phyloP scores from a whole-genome alignment of 1,140 invertebrate species.

The Cotesia chilonis region DNA sequence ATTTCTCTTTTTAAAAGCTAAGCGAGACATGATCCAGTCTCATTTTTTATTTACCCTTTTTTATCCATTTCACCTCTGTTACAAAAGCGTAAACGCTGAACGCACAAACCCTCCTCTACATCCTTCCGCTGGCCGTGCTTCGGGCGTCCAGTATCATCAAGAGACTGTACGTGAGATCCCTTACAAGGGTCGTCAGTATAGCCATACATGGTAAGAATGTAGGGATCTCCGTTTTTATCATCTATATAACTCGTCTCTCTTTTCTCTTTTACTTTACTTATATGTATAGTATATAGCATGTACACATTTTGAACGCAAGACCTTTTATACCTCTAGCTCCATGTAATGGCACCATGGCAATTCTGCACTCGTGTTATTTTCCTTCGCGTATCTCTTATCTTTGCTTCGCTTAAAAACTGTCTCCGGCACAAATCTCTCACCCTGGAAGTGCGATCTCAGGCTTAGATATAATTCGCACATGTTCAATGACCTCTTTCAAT shows the following conservation, averaged over 20 bases:
- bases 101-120: conserved; percentile 5
- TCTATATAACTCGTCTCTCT: conserved; percentile 8
- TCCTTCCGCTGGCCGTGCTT: no score
- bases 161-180: conserved; percentile 15
- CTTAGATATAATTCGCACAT: no score
- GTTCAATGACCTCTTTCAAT: no score
- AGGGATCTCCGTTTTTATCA: conserved; percentile 18
- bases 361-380: no score
- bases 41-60: background rate
- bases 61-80: conserved; percentile 21
- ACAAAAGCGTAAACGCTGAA: conserved; percentile 40
- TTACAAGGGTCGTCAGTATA: conserved; percentile 17
- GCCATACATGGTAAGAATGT: conserved; percentile 16
- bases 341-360: no score
- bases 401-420: no score
- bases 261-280: background rate
- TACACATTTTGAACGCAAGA: no score
- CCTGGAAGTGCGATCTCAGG: no score
- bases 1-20: conserved; percentile 1
- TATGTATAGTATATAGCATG: no score
- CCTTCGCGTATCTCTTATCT: no score
- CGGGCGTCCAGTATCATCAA: background rate
- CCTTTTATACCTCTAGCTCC: no score
- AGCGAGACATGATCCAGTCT: conserved; percentile 9
- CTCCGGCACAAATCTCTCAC: no score